Base-by-base conservation (phyloP, 2,888 invertebrate genomes). In the Epinotia demarniana region DNA sequence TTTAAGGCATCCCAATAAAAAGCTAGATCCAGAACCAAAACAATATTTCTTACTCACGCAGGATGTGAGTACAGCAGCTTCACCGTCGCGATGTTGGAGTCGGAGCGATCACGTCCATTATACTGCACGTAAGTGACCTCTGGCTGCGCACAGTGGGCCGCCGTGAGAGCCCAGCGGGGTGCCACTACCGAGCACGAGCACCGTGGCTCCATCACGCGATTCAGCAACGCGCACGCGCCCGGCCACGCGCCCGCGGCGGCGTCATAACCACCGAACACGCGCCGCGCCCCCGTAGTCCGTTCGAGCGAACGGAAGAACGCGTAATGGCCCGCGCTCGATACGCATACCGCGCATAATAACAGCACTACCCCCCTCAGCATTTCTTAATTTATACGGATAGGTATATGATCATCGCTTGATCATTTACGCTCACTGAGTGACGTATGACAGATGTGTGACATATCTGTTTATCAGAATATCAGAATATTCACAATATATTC, bases 101-200 rank as follows among this genome's bases (percentile, higher is more conserved):
- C 86, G 46, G 87, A 11, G 53, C 23, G 85, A 2, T 78, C 81
- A 11, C 83, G 86, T 74, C 90, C 80, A 82, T 89, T 87, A 86
- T 89, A 91, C 82, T 85, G 85, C 72, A 92, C 86, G 86, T 89
- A 90, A 72, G 88, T 85, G 71, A 91, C 63, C 58, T 78, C 79
- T 62, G 89, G 79, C 18, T 86, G 73, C 16, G 90, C 84, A 83
- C 93, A 93, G 85, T 92, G 92, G 58, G 90, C 93, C 33, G 93
- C 92, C 39, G 93, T 92, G 72, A 93, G 85, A 82, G 80, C 91
- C 92, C 92, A 93, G 81, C 86, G 87, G 77, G 83, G 68, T 66
- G 87, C 79, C 78, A 93, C 77, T 77, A 89, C 87, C 11, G 89
- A 77, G 76, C 81, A 89, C 67, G 91, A 89, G 85, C 93, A 92